These are phyloP conservation scores for Euschistus heros DNA, from an alignment of 1,140 invertebrate genomes.

Conservation along the genomic window DNA sequence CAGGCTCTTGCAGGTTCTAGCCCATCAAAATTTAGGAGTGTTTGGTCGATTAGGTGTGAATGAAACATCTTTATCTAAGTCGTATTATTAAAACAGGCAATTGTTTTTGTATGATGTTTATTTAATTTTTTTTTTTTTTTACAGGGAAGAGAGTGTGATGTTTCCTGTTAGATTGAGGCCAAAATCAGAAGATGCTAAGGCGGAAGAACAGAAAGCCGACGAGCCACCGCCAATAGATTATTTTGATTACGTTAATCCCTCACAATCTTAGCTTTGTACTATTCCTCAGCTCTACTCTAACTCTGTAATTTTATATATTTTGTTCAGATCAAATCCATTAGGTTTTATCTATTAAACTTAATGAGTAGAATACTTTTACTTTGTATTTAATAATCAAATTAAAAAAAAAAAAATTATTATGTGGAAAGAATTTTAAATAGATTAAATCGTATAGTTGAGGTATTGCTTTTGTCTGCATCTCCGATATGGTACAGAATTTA, in stretches of 20 bases:
- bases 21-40: too few relatives aligned
- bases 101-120: neutral
- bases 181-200: neutral
- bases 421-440: too few relatives aligned
- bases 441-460: too few relatives aligned
- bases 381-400: too few relatives aligned
- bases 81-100: neutral
- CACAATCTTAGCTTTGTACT: neutral
- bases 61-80: neutral
- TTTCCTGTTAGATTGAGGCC: neutral
- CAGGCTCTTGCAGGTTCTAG: too few relatives aligned
- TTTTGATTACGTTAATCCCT: conserved; percentile 1
- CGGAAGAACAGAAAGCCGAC: neutral
- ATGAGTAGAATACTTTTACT: too few relatives aligned
- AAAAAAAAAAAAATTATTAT: too few relatives aligned
- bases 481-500: too few relatives aligned
- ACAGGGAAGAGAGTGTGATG: neutral
- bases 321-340: neutral
- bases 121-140: neutral
- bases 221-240: neutral
- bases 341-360: too few relatives aligned
- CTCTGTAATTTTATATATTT: neutral
- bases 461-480: too few relatives aligned
- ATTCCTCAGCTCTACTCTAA: neutral
- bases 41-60: neutral